Evolutionary conservation across 2,113 vertebrate genomes (phyloP).

Genomic region (Tragelaphus scriptus): DNA sequence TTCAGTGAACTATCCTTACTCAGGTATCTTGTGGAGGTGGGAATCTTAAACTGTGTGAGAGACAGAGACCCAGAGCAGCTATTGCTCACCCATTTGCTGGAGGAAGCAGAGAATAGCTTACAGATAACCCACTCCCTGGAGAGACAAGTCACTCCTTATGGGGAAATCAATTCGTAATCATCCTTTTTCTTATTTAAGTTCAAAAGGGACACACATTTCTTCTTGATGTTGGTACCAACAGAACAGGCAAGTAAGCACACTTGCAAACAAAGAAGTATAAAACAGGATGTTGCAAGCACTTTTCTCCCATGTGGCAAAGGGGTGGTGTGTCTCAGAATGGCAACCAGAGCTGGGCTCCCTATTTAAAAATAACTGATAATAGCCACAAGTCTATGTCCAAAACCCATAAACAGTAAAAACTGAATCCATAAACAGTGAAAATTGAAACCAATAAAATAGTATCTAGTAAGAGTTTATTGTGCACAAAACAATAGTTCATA

Average conservation of each 20-base stretch:
- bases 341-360: neutral
- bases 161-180: neutral
- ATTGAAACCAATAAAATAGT: neutral
- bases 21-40: neutral
- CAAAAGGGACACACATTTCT: neutral
- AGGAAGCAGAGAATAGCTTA: too few species aligned
- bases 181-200: neutral
- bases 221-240: neutral
- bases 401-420: neutral
- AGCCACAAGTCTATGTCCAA: neutral
- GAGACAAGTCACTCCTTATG: neutral
- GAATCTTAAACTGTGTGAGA: neutral
- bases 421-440: neutral
- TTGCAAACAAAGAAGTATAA: neutral
- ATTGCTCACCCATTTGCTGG: too few species aligned
- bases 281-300: neutral
- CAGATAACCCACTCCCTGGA: fast-evolving
- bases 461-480: neutral
- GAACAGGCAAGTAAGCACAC: neutral
- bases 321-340: neutral
- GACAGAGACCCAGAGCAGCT: neutral
- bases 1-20: neutral
- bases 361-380: neutral
- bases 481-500: neutral
- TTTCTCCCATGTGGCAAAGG: neutral